Conservation (phyloP, 2,888 invertebrate species). For the Catocala nupta region DNA sequence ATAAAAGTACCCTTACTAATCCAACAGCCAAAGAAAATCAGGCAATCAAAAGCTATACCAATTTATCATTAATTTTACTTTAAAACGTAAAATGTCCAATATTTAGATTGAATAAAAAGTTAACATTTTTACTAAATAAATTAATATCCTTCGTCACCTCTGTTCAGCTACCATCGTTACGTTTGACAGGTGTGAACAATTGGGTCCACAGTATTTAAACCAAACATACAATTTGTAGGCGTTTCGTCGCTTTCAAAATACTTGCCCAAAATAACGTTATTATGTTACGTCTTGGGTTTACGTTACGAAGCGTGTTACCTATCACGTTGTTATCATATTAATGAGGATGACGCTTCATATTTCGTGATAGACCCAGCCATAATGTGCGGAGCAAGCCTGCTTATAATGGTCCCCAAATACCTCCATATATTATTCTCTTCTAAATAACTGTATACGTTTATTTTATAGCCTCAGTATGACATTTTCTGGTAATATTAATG, state of each 20-base stretch:
- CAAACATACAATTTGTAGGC: slow-evolving; percentile 17
- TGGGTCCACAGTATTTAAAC: slow-evolving; percentile 23
- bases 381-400: slow-evolving; percentile 26
- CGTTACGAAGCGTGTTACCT: slow-evolving; percentile 35
- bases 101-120: no score
- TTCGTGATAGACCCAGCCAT: slow-evolving; percentile 37
- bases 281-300: slow-evolving; percentile 27
- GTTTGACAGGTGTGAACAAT: no score
- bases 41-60: no score
- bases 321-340: slow-evolving; percentile 53
- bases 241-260: slow-evolving; percentile 7
- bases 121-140: neutral
- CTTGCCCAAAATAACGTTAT: slow-evolving; percentile 33
- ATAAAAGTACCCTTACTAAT: neutral
- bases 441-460: slow-evolving; percentile 21
- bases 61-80: no score
- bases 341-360: slow-evolving; percentile 51
- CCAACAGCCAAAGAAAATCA: neutral
- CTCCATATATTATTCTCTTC: slow-evolving; percentile 13
- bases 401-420: slow-evolving; percentile 43
- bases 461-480: slow-evolving; percentile 9
- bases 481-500: slow-evolving; percentile 11
- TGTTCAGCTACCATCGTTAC: no score
- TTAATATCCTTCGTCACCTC: no score
- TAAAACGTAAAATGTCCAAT: no score